Evolutionary conservation across 53 echinoderm and acorn worm genomes (phyloP), one percentile per base, ranked within the genome.

Genomic region (Temnopleurus reevesii): DNA sequence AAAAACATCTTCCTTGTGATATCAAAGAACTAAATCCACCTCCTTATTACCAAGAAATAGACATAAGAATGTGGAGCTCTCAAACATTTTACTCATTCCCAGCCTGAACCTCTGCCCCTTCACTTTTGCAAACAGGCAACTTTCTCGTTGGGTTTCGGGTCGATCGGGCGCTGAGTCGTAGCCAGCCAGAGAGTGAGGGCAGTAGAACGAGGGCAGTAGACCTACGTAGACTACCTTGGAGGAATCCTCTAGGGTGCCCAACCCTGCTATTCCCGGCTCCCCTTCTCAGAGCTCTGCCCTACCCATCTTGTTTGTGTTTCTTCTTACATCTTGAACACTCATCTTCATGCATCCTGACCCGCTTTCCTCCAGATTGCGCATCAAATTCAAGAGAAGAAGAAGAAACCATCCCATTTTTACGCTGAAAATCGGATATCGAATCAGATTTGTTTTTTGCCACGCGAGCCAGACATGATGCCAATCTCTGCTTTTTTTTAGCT

Each of bases 241-340:
- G 83, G 83, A 54, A 83, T 83, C 30, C 83, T 55, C 53, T 21
- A 31, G 55, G 83, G 33, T 33, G 83, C 83, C 83, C 83, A 55
- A 83, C 83, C 83, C 83, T 55, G 19, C 83, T 83, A 83, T 83
- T 83, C 83, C 21, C n/a, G 33, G 54, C 83, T n/a, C 35, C n/a
- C n/a, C n/a, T n/a, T 83, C 83, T 33, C 36, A 53, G 33, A 35
- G 36, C 83, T 54, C 60, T 30, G 49, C 18, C 83, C 33, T 4
- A 47, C 83, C 83, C 83, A 83, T 83, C 28, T 83, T 83, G 83
- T 51, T 83, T 28, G 23, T 53, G 55, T 83, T 83, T 83, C 83
- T 81, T 29, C 81, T 83, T 55, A n/a, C 83, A 83, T 55, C 83
- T 83, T 35, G 34, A 79, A 83, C 83, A 55, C 83, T 83, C 83